Evolutionary conservation across 2,888 invertebrate species (phyloP), one percentile per base, ranked within the genome.

Genomic region (Chloroclysta siterata): DNA sequence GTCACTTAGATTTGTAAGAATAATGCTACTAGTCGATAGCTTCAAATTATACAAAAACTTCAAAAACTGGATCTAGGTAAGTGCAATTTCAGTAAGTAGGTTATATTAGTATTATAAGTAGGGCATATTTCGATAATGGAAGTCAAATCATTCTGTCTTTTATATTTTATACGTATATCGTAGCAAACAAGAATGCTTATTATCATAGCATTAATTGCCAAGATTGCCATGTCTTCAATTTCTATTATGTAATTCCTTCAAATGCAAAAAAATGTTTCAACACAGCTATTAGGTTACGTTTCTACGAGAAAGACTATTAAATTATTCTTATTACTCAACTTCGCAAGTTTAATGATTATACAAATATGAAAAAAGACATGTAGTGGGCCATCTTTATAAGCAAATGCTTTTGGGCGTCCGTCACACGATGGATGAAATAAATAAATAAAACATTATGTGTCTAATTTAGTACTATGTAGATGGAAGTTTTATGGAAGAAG

Each of bases 321-420:
- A 59, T 64, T 56, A 64, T 64, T 60, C 48, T 56, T 59, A 58
- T 66, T 65, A 63, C 69, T 46, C 60, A 66, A 66, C 58, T 53
- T 60, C 14, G 14, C 33, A 11, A 17, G 42, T 59, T 28, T 66
- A 62, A 61, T 57, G 59, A 61, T 51, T 57, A 62, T 51, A 53
- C 61, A 57, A 64, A 69, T 60, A 64, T 51, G 54, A 62, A 69
- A 64, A 68, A 63, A 65, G 44, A 50, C 39, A 41, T 63, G 36
- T 63, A 53, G 53, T 65, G 55, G 62, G 58, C 28, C 62, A 62
- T 53, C 48, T 29, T 47, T 44, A 55, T 63, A 54, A 48, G 65
- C 61, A 62, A 65, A 48, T 44, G 14, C 44, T 58, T 29, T 44
- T 44, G 55, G 42, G 42, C 57, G 41, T 48, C 36, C 54, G 36